Base-by-base conservation (phyloP, 2,113 vertebrate genomes). In the Asarcornis scutulata region DNA sequence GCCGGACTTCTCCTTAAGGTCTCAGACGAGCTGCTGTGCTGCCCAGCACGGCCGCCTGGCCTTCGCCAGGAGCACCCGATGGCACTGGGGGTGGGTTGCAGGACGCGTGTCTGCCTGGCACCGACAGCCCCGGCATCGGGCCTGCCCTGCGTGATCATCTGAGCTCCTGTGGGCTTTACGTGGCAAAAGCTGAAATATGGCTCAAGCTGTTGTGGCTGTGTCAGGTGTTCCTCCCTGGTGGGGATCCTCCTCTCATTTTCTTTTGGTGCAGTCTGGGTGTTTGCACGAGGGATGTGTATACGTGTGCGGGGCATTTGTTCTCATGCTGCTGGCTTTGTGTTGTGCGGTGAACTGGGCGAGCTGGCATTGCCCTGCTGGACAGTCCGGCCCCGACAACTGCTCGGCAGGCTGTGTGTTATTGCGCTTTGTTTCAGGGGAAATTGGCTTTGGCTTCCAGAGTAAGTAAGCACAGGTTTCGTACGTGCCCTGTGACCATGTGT, bases 131-230 rank as follows among this genome's bases (percentile, higher is more conserved):
- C 9, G 1, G 5, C 7, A 8, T 17, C 46, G 5, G 53, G 46
- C 46, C 55, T 22, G 46, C 46, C 46, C 20, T 9, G 46, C 46
- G 46, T 11, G 20, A 48, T 48, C 20, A 10, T 21, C 20, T 21
- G 18, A 46, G 46, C 46, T 21, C 46, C 46, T 21, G 7, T 7
- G 46, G 52, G 5, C 48, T 2, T 0, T 11, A 27, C 5, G 1
- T 3, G 26, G 56, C 1, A 3, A 66, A 40, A 46, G 71, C 31
- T 18, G 34, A 11, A 8, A 7, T 10, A 42, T 5, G 1, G 1
- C 22, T 0, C 0, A 0, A 17, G 3, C 8, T 2, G 10, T 5
- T 17, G 9, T 2, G 11, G 21, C 23, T 7, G 2, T 2, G 2
- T 5, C 16, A 26, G 64, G 20, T 36, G 1, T 17, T 59, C 3